Conservation (phyloP, 2,797 vertebrate species). For the Heliangelus exortis region DNA sequence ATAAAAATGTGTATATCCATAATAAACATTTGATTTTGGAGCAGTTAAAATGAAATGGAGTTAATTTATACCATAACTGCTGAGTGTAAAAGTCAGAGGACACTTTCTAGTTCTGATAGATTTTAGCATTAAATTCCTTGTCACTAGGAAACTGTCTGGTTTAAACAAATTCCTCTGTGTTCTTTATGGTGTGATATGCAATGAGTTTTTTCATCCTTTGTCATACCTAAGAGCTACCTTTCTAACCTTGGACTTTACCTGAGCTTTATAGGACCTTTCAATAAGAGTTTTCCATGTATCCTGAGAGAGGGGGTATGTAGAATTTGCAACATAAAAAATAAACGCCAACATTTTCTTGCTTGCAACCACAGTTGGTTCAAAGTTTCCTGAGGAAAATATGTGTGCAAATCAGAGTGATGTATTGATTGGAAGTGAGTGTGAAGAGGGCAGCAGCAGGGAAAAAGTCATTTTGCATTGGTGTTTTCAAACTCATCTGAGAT, state of each 20-base stretch:
- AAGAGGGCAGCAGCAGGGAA: neutral
- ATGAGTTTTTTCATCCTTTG: neutral
- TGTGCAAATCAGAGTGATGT: neutral
- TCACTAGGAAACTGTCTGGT: neutral
- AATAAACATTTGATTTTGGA: neutral
- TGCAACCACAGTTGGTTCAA: neutral
- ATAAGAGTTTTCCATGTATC: neutral
- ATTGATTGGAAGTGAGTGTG: neutral
- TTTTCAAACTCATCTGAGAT: slow-evolving; percentile 22
- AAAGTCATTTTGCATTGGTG: neutral
- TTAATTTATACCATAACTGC: neutral
- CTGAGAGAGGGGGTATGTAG: slow-evolving; percentile 7
- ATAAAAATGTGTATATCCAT: neutral
- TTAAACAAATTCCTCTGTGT: neutral
- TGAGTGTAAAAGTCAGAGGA: neutral
- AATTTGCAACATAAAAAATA: slow-evolving; percentile 48
- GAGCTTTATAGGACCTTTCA: neutral
- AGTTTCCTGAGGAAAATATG: neutral
- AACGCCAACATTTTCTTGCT: slow-evolving; percentile 40
- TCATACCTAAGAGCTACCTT: neutral
- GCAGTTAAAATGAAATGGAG: neutral
- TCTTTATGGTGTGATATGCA: neutral
- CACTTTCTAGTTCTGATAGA: neutral
- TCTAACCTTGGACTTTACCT: neutral
- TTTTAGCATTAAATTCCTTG: slow-evolving; percentile 12